phyloP scores from a whole-genome alignment of 2,888 invertebrate genomes.

The Andrena chrysosceles region DNA sequence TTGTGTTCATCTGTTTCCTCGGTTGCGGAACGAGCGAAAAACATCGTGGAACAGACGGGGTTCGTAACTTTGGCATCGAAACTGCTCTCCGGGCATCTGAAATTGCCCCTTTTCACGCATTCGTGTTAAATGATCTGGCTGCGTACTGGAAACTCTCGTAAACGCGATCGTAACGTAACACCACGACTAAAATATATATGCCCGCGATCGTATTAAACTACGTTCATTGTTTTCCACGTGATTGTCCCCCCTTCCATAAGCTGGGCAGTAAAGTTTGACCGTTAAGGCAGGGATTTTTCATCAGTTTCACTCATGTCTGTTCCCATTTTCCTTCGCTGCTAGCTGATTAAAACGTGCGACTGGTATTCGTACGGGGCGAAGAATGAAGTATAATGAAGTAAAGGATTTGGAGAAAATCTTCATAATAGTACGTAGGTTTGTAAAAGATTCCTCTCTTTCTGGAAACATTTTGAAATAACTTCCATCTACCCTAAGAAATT shows the following conservation, averaged over 20 bases:
- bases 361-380: background rate
- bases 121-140: background rate
- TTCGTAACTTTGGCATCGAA: background rate
- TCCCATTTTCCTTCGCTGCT: background rate
- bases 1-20: background rate
- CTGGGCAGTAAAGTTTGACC: conserved; percentile 24
- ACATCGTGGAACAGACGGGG: too few relatives aligned
- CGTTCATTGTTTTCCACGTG: background rate
- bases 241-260: background rate
- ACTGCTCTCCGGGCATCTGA: background rate
- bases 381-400: background rate
- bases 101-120: background rate
- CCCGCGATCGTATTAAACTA: conserved; percentile 7
- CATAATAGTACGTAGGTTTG: background rate
- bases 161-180: conserved; percentile 22
- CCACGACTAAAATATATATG: background rate
- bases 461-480: too few relatives aligned
- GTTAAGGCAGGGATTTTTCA: background rate
- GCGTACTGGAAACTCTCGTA: conserved; percentile 12
- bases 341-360: background rate
- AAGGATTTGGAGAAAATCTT: background rate
- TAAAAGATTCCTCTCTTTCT: too few relatives aligned
- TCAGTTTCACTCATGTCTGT: background rate
- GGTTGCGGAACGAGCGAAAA: background rate
- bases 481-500: too few relatives aligned